Evolutionary conservation across 2,113 vertebrate genomes (phyloP), one percentile per base, ranked within the genome.

Genomic region (Takifugu flavidus): DNA sequence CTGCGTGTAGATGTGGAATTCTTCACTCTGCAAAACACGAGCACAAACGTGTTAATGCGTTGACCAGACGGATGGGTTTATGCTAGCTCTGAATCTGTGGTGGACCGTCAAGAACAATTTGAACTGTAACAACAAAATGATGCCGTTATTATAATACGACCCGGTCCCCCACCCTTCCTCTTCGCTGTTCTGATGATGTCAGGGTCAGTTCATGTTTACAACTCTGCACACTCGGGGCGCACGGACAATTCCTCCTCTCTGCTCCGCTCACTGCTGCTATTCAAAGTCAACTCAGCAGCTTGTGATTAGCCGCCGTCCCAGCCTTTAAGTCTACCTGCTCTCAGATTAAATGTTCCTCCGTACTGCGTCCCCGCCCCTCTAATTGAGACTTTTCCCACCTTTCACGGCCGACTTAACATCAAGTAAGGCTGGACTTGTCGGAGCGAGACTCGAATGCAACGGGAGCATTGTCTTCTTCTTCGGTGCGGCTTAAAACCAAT

Each of bases 1-100:
- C 82, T 98, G 94, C 0, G 95, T 98, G 54, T 98, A 98, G 77
- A 98, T 94, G 81, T 97, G 95, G 86, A 98, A 98, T 58, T 95
- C 95, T 93, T 98, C 94, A 85, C 95, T 97, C 95, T 98, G 89
- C 42, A 66, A 74, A 72, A 78, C 43, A 75, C 34, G 67, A 65
- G 25, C 44, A 56, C 7, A 25, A 54, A 11, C 50, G 15, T 62
- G 77, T 4, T 76, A 12, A 28, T 6, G 53, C 10, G 10, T 29
- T 49, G 15, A 47, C 6, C 2, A 28, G 13, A 20, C 7, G 7
- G 28, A 56, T 28, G 58, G 43, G 49, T 46, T 46, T 46, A 13
- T 12, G 44, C 42, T 46, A 4, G 44, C 44, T 46, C 11, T 46
- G 13, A 43, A 43, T 13, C 4, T 13, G 44, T 20, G 20, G 20